Base-by-base conservation (phyloP, 2,888 invertebrate species). In the Hypena proboscidalis region DNA sequence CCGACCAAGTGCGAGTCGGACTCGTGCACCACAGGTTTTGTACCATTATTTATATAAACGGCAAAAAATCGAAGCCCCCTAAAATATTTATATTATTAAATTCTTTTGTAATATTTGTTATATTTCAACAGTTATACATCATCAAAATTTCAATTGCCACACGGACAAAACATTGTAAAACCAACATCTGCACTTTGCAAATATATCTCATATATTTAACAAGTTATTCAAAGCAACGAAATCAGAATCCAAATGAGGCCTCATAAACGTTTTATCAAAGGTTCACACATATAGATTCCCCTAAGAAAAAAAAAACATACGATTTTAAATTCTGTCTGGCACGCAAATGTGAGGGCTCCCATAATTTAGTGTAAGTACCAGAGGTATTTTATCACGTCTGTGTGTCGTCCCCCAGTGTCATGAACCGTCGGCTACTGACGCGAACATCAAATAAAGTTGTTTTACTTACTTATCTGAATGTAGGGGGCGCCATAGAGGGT, bases 401-500 rank as follows among this genome's bases (percentile, higher is more conserved):
- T 37, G 11, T 21, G 59, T 58, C 19, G 62, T 67, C 67, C 74
- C 82, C 77, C 74, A 63, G 74, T 73, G 71, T 74, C 77, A 77
- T 76, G 73, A 70, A 71, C 68, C 54, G 71, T 53, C 74, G 70
- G 69, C 80, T 77, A 74, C 70, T 78, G 79, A 75, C 77, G 77
- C 75, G 71, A 80, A 86, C 87, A 88, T 88, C 88, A 89, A 90
- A 90, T 90, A 89, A 89, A 86, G 86, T 89, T 89, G 86, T 89
- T 86, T 87, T 85, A 87, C 86, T 87, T 83, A 84, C 83, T 82
- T 86, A 86, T 85, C 85, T 77, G 71, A 77, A 73, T 77, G 66
- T 60, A 17, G 66, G 46, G 66, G 63, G 49, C 37, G 45, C 21
- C 27, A 63, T 63, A 40, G 62, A 67, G 87, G 88, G 88, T 88